phyloP scores from a whole-genome alignment of 2,113 vertebrate genomes.

The Gracilinanus agilis region DNA sequence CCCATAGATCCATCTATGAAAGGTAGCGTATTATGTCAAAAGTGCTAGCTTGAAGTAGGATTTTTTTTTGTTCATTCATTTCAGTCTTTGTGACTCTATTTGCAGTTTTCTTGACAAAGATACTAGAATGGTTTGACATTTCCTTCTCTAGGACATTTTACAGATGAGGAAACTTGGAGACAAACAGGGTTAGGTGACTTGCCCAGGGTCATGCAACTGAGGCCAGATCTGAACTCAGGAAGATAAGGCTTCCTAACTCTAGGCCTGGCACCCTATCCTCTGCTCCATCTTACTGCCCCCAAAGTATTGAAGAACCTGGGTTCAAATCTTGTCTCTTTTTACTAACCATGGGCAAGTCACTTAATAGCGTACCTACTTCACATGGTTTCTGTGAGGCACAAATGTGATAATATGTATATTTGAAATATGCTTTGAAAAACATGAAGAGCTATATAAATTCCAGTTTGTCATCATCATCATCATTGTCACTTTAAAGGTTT shows the following conservation, averaged over 20 bases:
- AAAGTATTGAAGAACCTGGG: neutral
- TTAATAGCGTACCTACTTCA: neutral
- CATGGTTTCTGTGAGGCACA: neutral
- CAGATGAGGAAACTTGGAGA: neutral
- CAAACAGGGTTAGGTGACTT: neutral
- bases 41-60: neutral
- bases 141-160: neutral
- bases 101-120: neutral
- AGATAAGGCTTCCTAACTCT: neutral
- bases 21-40: neutral
- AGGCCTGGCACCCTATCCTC: neutral
- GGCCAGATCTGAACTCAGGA: neutral
- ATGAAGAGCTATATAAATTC: neutral
- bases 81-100: neutral
- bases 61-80: neutral
- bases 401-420: neutral
- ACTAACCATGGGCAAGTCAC: neutral
- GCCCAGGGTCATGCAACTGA: neutral
- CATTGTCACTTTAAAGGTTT: neutral
- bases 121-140: neutral
- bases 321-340: neutral
- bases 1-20: neutral
- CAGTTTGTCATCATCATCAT: neutral
- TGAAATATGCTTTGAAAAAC: neutral
- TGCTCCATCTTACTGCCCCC: neutral